Evolutionary conservation across 2,888 invertebrate genomes (phyloP), one percentile per base, ranked within the genome.

Genomic region (Eilema depressum): DNA sequence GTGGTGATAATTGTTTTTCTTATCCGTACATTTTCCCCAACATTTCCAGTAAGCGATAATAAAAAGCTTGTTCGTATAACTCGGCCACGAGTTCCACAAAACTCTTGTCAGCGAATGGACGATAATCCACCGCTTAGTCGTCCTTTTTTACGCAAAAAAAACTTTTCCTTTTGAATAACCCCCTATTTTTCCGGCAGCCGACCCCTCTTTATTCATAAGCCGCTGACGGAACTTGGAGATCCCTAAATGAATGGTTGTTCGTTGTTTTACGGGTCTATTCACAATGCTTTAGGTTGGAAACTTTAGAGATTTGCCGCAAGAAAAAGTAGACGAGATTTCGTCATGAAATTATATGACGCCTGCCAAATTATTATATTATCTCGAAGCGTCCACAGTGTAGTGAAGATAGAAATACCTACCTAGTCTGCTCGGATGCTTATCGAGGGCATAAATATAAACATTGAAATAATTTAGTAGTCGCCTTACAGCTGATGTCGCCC

Each of bases 261-360:
- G 91, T 94, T 94, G 93, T 95, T 95, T 95, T 95, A 95, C 94
- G 94, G 92, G 90, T 93, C 93, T 94, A 93, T 93, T 93, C 91
- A 92, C 93, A 92, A 92, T 92, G 92, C 88, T 90, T 94, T 91
- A 91, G 91, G 88, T 90, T 91, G 90, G 88, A 89, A 93, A 93
- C 89, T 92, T 92, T 88, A 88, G 89, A 91, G 93, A 93, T 94
- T 94, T 92, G 85, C 86, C 86, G 78, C 81, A 83, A 85, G 85
- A 88, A 89, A 88, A 87, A 87, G 85, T 85, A 82, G 83, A 86
- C 84, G 86, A 86, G 86, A 88, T 88, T 88, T 85, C 70, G 85
- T 82, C 85, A 83, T 88, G 86, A 88, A 88, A 88, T 86, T 88
- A 86, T 88, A 87, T 87, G 87, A 83, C 83, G 85, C 86, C 85